Base-by-base conservation (phyloP, 2,888 invertebrate species). In the Coenonympha arcania region DNA sequence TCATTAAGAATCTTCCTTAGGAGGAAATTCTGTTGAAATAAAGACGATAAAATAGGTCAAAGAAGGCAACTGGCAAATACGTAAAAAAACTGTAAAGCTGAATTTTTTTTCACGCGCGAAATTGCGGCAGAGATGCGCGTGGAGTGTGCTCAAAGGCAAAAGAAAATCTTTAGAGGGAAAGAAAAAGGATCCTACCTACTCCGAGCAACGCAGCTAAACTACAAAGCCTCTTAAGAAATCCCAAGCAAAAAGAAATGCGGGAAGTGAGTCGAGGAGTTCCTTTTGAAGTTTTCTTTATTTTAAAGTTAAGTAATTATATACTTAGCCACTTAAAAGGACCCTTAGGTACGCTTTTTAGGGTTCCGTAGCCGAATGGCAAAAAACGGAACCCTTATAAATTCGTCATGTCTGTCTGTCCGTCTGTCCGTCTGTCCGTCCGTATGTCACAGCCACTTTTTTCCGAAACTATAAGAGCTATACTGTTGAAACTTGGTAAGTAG, bases 161-260 rank as follows among this genome's bases (percentile, higher is more conserved):
- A 52, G 49, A 39, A 48, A 52, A 46, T 52, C 34, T 55, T 53
- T 52, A 46, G 3, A 46, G 31, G 16, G 44, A 24, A 30, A 11
- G 4, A 15, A 43, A 31, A 49, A 46, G 39, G 46, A 22, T 9
- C 18, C 8, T 42, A 6, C 22, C 22, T 39, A 39, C 6, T 15
- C 9, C 9, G 18, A 9, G 24, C 19, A 18, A 2, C 9, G 2
- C 13, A 30, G 13, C 1, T 5, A 13, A 36, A 5, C 18, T 16
- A 33, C 24, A 42, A 26, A n/a, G n/a, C n/a, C 44, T 48, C 48
- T 48, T 26, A 42, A 39, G 48, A 50, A 31, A 15, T 11, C 36
- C 39, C 39, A 22, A 34, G 41, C 24, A 15, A 24, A 24, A 40
- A 8, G 39, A 13, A 40, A 9, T 24, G 15, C 13, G 9, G n/a